These are phyloP conservation scores for Botia almorhae DNA, from an alignment of 2,797 vertebrate genomes.

Conservation along the genomic window DNA sequence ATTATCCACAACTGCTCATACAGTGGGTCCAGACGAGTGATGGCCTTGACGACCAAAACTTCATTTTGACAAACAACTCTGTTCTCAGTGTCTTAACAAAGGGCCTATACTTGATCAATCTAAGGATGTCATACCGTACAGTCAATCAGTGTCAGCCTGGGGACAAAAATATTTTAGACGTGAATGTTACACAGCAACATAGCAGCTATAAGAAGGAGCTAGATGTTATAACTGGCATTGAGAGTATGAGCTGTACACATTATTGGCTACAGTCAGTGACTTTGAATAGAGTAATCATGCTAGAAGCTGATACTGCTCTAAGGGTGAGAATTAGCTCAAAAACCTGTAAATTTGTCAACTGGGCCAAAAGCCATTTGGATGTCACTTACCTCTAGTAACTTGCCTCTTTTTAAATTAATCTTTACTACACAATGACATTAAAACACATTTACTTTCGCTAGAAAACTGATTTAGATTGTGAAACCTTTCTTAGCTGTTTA, in stretches of 20 bases:
- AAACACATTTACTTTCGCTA: neutral
- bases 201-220: neutral
- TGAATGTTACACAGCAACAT: neutral
- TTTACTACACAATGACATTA: neutral
- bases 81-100: neutral
- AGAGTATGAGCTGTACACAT: slow-evolving; percentile 29
- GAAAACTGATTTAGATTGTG: neutral
- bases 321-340: slow-evolving; percentile 7
- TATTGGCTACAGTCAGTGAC: slow-evolving; percentile 19
- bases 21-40: neutral
- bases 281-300: slow-evolving; percentile 5
- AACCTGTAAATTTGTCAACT: neutral
- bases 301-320: slow-evolving; percentile 14
- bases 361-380: slow-evolving; percentile 7
- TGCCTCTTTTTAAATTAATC: neutral
- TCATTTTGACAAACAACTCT: neutral
- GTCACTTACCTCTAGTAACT: neutral
- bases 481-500: neutral
- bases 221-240: neutral
- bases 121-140: slow-evolving; percentile 35
- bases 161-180: neutral
- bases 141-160: neutral
- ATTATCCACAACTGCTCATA: neutral
- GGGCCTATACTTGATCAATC: slow-evolving; percentile 38
- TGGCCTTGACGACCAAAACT: no score